These are phyloP conservation scores for Dorcus parallelipipedus DNA, from an alignment of 2,888 invertebrate genomes.

Conservation along the genomic window DNA sequence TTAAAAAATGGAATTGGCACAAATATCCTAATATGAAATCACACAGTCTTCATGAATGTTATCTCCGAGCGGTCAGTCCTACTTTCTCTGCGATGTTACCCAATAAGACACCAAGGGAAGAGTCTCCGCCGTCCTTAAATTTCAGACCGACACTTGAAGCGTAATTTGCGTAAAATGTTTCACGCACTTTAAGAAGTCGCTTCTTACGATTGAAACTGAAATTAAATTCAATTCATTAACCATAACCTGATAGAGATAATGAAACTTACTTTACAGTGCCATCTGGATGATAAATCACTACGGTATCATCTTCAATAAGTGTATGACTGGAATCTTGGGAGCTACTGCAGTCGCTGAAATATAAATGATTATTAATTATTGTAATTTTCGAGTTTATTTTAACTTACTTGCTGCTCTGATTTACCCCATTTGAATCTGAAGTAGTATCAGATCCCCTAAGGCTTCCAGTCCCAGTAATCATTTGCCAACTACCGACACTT, in stretches of 20 bases:
- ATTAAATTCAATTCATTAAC: conserved; percentile 10
- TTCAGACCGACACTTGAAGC: conserved; percentile 54
- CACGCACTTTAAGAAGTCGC: conserved; percentile 53
- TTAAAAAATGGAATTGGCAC: conserved; percentile 14
- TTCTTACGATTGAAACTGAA: conserved; percentile 50
- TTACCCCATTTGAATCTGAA: conserved; percentile 33
- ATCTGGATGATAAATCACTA: conserved; percentile 29
- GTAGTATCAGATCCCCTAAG: conserved; percentile 54
- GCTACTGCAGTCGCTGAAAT: conserved; percentile 40
- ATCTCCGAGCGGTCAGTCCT: conserved; percentile 36
- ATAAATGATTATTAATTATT: neutral
- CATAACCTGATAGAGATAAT: conserved; percentile 4
- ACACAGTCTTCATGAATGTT: conserved; percentile 3
- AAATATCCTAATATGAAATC: conserved; percentile 2
- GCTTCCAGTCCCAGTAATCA: conserved; percentile 67
- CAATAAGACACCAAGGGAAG: conserved; percentile 52
- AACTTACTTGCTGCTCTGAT: neutral
- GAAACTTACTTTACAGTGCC: conserved; percentile 30
- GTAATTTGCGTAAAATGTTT: conserved; percentile 57
- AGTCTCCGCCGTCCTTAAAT: conserved; percentile 52
- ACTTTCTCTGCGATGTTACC: conserved; percentile 60
- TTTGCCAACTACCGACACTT: conserved; percentile 65
- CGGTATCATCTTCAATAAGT: conserved; percentile 46
- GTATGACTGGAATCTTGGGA: conserved; percentile 50
- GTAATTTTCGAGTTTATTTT: neutral